These are phyloP conservation scores for Helicoverpa armigera DNA, from an alignment of 1,140 invertebrate species.

Conservation along the genomic window DNA sequence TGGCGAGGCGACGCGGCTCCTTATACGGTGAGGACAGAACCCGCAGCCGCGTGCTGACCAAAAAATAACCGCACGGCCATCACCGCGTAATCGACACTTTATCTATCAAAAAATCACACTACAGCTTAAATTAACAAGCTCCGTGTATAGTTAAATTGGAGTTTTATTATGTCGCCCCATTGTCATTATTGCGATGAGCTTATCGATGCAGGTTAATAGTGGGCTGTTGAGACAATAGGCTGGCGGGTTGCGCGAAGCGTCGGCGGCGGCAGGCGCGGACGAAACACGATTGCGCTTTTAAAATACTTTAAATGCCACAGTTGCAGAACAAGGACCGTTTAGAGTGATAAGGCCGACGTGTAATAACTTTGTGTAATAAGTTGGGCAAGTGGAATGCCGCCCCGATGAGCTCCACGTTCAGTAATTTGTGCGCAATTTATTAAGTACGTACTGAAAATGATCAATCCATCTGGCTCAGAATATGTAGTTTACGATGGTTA, in stretches of 20 bases:
- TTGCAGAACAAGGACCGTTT: constrained; percentile 44
- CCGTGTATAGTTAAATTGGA: not conserved
- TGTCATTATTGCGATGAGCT: constrained; percentile 49
- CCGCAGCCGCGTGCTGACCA: not conserved
- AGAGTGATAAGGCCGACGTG: constrained; percentile 19
- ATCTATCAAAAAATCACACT: constrained; percentile 64
- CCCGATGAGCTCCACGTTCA: not conserved
- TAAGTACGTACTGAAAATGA: constrained; percentile 6
- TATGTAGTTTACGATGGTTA: constrained; percentile 2
- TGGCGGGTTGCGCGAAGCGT: constrained; percentile 32
- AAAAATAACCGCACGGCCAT: constrained; percentile 8
- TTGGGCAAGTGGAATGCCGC: constrained; percentile 20
- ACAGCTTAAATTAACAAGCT: constrained; percentile 12
- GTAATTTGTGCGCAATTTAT: constrained; percentile 2
- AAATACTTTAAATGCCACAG: constrained; percentile 58
- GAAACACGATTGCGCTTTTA: constrained; percentile 60
- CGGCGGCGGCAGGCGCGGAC: not conserved
- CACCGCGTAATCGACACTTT: constrained; percentile 59
- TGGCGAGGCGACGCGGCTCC: constrained; percentile 58
- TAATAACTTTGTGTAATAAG: constrained; percentile 35
- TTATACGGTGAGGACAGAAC: constrained; percentile 59
- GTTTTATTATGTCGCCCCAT: constrained; percentile 48
- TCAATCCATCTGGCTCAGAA: constrained; percentile 4
- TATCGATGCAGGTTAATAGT: constrained; percentile 57
- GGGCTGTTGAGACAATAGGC: constrained; percentile 61